Percentiles rank a stretch among this genome's conserved stretches.
phyloP scores from a whole-genome alignment of 2,888 invertebrate species.

The Romanomermis culicivorax region DNA sequence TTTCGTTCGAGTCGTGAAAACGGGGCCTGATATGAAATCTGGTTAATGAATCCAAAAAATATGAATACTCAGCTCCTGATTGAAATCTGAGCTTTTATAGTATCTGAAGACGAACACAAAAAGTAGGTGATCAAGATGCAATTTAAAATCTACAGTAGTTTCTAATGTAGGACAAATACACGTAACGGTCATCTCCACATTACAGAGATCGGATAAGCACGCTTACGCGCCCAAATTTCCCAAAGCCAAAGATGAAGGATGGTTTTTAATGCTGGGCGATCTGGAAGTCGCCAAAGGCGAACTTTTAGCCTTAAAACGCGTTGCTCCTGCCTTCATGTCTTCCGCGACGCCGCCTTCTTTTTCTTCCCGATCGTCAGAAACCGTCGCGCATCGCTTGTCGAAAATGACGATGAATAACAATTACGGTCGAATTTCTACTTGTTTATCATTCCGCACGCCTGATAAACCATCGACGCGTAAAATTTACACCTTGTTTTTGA shows the following conservation, averaged over 20 bases:
- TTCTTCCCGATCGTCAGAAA: no score
- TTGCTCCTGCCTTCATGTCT: slow-evolving; percentile 26
- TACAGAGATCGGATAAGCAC: slow-evolving; percentile 32
- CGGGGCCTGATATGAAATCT: no score
- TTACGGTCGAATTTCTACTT: neutral
- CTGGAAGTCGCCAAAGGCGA: slow-evolving; percentile 40
- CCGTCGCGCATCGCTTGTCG: neutral
- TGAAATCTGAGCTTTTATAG: no score
- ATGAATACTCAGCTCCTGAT: no score
- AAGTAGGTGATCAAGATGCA: no score
- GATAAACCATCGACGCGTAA: slow-evolving; percentile 40
- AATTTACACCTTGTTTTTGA: slow-evolving; percentile 54
- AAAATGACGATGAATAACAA: neutral
- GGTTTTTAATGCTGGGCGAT: slow-evolving; percentile 68
- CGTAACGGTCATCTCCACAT: no score
- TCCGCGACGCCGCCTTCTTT: no score
- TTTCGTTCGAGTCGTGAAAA: no score
- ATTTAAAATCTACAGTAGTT: no score
- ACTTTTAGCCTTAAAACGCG: slow-evolving; percentile 57
- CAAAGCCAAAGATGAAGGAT: slow-evolving; percentile 81
- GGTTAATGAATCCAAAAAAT: no score
- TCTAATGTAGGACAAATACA: no score
- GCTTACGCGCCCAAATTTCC: slow-evolving; percentile 66
- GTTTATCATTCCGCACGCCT: slow-evolving; percentile 41
- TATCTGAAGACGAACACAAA: no score